Base-by-base conservation (phyloP, 1,140 invertebrate species). In the Amyelois transitella region DNA sequence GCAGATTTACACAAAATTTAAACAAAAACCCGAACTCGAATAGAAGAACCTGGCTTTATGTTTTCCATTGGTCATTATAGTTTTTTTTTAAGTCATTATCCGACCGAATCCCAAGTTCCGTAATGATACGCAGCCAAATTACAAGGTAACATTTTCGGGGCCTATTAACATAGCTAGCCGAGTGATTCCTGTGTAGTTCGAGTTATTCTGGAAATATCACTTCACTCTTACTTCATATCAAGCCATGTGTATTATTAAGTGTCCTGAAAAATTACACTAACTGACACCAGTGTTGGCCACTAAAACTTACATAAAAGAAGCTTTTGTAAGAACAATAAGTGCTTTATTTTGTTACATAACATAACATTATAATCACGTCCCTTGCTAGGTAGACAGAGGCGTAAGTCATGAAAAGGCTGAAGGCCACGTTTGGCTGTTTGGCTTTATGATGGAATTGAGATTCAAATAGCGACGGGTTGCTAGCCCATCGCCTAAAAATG, bases 51-150 rank as follows among this genome's bases (percentile, higher is more conserved):
- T 63, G 59, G 55, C 55, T 25, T 44, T 50, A 21, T 25, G 49
- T 65, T 68, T 65, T 67, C 64, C 45, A 69, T 74, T 65, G 73
- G 69, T 81, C 75, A 82, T 84, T 80, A 82, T 62, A 71, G 78
- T 77, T 81, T 81, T 77, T 43, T 62, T 53, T 62, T 18, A 43
- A 58, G 64, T 77, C 77, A 82, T 85, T 85, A 82, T 73, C 67
- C 64, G 51, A 50, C 62, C 73, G 63, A 63, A 72, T 62, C 66
- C 74, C 70, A 49, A 57, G 60, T 69, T 71, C 64, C 63, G 72
- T 86, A 83, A 83, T 86, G 76, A 81, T 77, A 83, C 72, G 69
- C 72, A 77, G 53, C 68, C 64, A 86, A 86, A 83, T 86, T 83
- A 83, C 64, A 86, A 71, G 75, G 71, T 73, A 58, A 56, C 63